Evolutionary conservation across 1,140 invertebrate genomes (phyloP).

Genomic region (Drosophila takahashii): DNA sequence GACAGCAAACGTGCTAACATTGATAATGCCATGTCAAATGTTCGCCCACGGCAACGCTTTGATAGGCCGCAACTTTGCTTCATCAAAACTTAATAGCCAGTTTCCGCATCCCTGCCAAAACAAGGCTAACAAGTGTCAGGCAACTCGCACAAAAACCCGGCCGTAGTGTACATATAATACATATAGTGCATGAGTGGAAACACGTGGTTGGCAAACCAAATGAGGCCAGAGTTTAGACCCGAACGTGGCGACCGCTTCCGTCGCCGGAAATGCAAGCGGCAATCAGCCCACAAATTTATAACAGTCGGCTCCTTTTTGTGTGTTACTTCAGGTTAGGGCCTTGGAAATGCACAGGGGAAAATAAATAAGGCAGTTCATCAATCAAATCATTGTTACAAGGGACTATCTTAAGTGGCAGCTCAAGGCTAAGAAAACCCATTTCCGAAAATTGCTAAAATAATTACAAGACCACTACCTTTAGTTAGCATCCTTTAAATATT

Average conservation of each 20-base stretch:
- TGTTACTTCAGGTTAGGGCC: background rate
- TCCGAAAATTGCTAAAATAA: no score
- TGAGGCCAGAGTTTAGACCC: constrained; percentile 44
- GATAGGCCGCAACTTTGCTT: constrained; percentile 54
- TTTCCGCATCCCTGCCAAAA: constrained; percentile 62
- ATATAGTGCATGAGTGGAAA: constrained; percentile 23
- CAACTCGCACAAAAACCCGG: constrained; percentile 33
- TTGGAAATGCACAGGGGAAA: constrained; percentile 1
- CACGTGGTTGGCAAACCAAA: constrained; percentile 44
- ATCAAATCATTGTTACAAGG: background rate
- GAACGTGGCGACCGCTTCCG: constrained; percentile 41
- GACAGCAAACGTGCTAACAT: constrained; percentile 56
- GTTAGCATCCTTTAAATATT: no score
- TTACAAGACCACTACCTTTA: no score
- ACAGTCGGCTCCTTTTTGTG: constrained; percentile 13
- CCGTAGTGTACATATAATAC: background rate
- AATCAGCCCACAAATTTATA: constrained; percentile 70
- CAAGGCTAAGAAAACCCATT: no score
- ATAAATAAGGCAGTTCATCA: constrained; percentile 13
- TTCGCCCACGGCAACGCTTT: constrained; percentile 18
- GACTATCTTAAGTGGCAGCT: background rate
- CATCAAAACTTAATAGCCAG: constrained; percentile 77
- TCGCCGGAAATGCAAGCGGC: constrained; percentile 70
- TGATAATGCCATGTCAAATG: constrained; percentile 56
- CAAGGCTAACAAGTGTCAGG: constrained; percentile 68